phyloP scores from a whole-genome alignment of 2,113 vertebrate species.

The Phoenicopterus ruber region DNA sequence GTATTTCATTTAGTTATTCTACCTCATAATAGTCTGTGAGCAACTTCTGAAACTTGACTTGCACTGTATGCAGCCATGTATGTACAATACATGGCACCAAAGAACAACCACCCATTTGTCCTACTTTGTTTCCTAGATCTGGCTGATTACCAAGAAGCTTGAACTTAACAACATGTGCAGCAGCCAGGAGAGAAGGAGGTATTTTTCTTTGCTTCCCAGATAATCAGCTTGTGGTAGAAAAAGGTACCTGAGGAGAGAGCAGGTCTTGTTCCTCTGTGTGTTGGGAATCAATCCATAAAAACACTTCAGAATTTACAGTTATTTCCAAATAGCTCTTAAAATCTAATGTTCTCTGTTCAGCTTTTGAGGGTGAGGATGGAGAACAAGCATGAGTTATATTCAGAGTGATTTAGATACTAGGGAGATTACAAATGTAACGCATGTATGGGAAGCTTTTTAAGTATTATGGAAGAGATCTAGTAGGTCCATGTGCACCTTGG shows the following conservation, averaged over 20 bases:
- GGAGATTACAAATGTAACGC: neutral
- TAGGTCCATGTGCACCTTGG: neutral
- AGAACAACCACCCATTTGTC: neutral
- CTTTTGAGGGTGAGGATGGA: neutral
- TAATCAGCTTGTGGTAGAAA: neutral
- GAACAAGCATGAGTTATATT: fast-evolving
- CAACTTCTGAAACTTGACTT: neutral
- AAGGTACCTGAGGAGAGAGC: neutral
- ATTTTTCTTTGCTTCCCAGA: neutral
- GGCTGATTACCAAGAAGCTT: neutral
- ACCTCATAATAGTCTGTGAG: neutral
- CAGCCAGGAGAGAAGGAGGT: neutral
- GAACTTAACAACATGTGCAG: neutral
- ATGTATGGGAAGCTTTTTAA: neutral
- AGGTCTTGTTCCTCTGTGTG: neutral
- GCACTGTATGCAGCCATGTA: neutral
- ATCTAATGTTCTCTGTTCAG: neutral
- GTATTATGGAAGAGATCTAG: neutral
- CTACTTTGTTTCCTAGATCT: neutral
- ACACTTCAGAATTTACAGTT: neutral
- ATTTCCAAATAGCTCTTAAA: neutral
- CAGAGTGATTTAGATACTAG: neutral
- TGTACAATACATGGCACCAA: fast-evolving
- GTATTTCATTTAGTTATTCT: neutral
- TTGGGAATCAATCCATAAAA: neutral